phyloP scores from a whole-genome alignment of 2,797 vertebrate genomes.

The Poecilia wingei region DNA sequence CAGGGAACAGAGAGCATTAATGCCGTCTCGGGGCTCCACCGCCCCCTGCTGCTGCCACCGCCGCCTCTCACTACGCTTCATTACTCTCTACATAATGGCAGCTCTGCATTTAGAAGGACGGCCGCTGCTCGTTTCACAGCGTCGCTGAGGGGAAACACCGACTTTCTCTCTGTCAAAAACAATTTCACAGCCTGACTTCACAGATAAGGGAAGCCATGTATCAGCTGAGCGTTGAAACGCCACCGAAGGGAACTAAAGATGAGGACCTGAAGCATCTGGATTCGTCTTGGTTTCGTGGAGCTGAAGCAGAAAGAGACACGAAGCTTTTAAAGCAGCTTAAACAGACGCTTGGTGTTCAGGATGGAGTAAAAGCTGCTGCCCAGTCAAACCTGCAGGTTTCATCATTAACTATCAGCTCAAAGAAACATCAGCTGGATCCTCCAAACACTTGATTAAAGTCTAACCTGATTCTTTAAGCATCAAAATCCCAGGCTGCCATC shows the following conservation, averaged over 20 bases:
- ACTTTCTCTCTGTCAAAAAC: constrained; percentile 20
- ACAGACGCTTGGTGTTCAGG: background rate
- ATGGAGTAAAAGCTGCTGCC: no score
- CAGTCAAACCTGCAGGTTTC: background rate
- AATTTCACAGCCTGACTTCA: constrained; percentile 32
- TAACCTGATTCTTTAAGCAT: background rate
- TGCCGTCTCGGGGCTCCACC: constrained; percentile 40
- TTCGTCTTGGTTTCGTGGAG: background rate
- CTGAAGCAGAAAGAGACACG: background rate
- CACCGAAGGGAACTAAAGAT: constrained; percentile 21
- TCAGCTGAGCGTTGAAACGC: constrained; percentile 39
- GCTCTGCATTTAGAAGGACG: constrained; percentile 52
- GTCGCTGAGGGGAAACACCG: constrained; percentile 15
- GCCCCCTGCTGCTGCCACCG: constrained; percentile 21
- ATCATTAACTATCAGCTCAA: background rate
- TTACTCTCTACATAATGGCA: constrained; percentile 59
- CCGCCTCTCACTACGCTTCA: constrained; percentile 51
- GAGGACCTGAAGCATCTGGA: constrained; percentile 23
- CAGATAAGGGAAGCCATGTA: constrained; percentile 32
- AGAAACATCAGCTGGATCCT: background rate
- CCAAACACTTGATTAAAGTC: background rate
- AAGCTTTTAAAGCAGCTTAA: background rate
- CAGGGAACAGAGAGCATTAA: constrained; percentile 52
- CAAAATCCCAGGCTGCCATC: background rate
- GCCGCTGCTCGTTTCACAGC: constrained; percentile 51